Conservation (phyloP, 1,140 invertebrate species). For the Drosophila carrolli region DNA sequence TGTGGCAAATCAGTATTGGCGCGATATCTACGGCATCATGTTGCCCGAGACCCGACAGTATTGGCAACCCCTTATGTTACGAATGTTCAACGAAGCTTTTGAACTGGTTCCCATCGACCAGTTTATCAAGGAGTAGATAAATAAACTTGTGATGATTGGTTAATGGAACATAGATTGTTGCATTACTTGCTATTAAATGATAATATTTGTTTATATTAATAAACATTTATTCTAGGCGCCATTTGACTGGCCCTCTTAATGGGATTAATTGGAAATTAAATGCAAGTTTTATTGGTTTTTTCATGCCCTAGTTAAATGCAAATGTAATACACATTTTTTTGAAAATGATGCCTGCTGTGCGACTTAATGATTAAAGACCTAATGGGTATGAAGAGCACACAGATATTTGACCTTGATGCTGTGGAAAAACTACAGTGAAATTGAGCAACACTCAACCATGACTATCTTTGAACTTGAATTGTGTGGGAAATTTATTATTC, state of each 20-base stretch:
- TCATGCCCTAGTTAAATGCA: conserved; percentile 64
- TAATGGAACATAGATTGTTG: conserved; percentile 23
- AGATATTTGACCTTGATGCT: conserved; percentile 46
- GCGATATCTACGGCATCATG: conserved; percentile 74
- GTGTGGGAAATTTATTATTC: conserved; percentile 33
- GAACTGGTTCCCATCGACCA: conserved; percentile 68
- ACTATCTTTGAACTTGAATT: background rate
- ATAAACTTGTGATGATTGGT: conserved; percentile 39
- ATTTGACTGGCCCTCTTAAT: conserved; percentile 19
- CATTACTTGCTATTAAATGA: conserved; percentile 27
- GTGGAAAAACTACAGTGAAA: conserved; percentile 35
- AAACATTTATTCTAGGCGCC: conserved; percentile 27
- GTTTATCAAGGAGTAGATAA: conserved; percentile 40
- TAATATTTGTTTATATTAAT: conserved; percentile 18
- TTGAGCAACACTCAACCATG: conserved; percentile 32
- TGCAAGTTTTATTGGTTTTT: conserved; percentile 46
- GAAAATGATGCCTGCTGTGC: conserved; percentile 12
- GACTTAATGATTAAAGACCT: conserved; percentile 35
- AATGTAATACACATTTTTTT: conserved; percentile 35
- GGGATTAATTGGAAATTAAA: conserved; percentile 15
- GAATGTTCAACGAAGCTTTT: conserved; percentile 66
- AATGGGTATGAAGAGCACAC: conserved; percentile 50
- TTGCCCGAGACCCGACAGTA: conserved; percentile 74
- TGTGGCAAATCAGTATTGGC: conserved; percentile 82
- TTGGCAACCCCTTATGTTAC: conserved; percentile 72